phyloP scores from a whole-genome alignment of 2,797 vertebrate genomes.

The Rhyacichthys aspro region DNA sequence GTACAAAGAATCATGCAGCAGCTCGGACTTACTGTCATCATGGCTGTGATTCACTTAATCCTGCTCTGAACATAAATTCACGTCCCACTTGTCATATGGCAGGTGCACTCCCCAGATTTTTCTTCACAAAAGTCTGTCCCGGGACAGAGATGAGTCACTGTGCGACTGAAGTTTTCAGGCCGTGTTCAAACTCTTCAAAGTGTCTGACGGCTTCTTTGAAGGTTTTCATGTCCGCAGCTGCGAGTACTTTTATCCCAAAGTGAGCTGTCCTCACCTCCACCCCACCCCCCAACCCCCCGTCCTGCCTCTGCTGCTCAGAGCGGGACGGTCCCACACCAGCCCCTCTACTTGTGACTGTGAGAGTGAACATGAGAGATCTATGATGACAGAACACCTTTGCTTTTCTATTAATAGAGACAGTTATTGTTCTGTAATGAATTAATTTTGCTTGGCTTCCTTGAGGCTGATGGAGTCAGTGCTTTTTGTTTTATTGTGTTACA shows the following conservation, averaged over 20 bases:
- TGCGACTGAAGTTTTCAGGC: background rate
- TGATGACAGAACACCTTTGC: background rate
- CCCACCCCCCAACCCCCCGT: slow-evolving; percentile 20
- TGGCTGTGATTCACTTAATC: slow-evolving; percentile 34
- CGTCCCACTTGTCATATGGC: slow-evolving; percentile 18
- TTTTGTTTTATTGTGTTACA: too few relatives aligned
- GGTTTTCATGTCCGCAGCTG: slow-evolving; percentile 36
- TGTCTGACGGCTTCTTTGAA: background rate
- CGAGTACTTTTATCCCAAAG: slow-evolving; percentile 48
- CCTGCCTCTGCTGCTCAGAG: slow-evolving; percentile 16
- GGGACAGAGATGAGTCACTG: background rate
- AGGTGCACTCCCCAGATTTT: slow-evolving; percentile 23
- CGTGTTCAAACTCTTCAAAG: slow-evolving; percentile 1
- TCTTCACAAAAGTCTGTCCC: background rate
- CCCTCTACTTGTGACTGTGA: background rate
- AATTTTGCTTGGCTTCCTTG: too few relatives aligned
- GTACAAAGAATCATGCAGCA: background rate
- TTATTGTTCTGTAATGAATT: background rate
- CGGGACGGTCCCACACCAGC: slow-evolving; percentile 23
- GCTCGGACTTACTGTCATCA: slow-evolving; percentile 64
- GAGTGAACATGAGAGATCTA: too few relatives aligned
- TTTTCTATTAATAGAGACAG: slow-evolving; percentile 8
- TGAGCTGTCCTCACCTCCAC: slow-evolving; percentile 44
- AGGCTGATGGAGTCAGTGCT: too few relatives aligned
- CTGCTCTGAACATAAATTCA: slow-evolving; percentile 9